Evolutionary conservation across 2,797 vertebrate genomes (phyloP).

Genomic region (Spinibarbus caldwelli): DNA sequence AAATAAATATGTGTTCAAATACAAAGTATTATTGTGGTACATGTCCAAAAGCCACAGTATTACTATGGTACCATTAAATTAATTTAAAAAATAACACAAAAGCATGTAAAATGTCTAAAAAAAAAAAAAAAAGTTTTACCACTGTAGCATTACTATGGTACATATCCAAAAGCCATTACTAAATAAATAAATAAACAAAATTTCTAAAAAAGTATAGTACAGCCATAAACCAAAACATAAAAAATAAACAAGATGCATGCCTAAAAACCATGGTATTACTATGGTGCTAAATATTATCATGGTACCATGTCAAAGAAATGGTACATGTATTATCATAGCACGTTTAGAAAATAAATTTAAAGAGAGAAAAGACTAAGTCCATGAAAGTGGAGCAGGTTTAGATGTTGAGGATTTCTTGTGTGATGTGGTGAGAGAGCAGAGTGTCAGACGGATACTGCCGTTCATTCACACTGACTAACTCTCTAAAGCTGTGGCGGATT

Average conservation of each 20-base stretch:
- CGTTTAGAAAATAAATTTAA: background rate
- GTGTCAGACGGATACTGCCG: background rate
- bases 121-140: too few relatives aligned
- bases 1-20: too few relatives aligned
- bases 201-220: background rate
- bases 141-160: too few relatives aligned
- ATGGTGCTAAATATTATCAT: background rate
- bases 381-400: background rate
- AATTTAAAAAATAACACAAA: too few relatives aligned
- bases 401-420: background rate
- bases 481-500: slow-evolving; percentile 32
- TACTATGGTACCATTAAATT: too few relatives aligned
- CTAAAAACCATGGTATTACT: background rate
- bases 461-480: slow-evolving; percentile 33
- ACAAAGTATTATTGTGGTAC: too few relatives aligned
- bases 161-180: too few relatives aligned
- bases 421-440: background rate
- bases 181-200: too few relatives aligned
- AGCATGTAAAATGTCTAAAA: too few relatives aligned
- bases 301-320: background rate
- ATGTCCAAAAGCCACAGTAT: too few relatives aligned
- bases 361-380: background rate
- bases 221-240: background rate
- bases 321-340: background rate
- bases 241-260: background rate